Percentiles rank a stretch among this genome's conserved stretches.
Evolutionary conservation across 2,888 invertebrate species (phyloP).

Genomic region (Melanophora roralis): DNA sequence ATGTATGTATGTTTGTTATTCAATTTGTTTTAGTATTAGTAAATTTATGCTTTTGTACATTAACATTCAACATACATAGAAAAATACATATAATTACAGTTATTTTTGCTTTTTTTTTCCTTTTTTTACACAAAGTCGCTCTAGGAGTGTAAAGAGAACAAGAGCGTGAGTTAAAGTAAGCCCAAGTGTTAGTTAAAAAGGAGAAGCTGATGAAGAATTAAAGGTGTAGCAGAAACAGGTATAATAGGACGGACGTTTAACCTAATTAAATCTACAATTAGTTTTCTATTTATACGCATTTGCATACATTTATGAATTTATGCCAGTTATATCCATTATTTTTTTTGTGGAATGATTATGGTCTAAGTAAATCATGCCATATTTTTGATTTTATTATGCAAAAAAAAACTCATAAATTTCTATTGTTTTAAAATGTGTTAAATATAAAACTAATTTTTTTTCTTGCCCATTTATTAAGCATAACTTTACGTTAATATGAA

Average conservation of each 20-base stretch:
- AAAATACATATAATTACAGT: slow-evolving; percentile 19
- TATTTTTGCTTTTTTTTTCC: not conserved
- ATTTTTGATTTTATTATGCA: too few relatives aligned
- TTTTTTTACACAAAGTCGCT: not conserved
- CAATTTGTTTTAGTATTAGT: not conserved
- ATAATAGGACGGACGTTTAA: not conserved
- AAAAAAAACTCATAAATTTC: too few relatives aligned
- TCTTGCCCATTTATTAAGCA: too few relatives aligned
- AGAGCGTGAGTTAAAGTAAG: not conserved
- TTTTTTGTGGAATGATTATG: too few relatives aligned
- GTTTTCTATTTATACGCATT: not conserved
- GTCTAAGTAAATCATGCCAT: too few relatives aligned
- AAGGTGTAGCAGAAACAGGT: not conserved
- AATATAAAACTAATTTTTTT: too few relatives aligned
- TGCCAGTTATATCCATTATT: too few relatives aligned
- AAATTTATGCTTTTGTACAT: slow-evolving; percentile 4
- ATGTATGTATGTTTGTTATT: too few relatives aligned
- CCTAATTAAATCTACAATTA: not conserved
- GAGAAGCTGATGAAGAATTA: not conserved
- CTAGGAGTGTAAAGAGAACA: not conserved
- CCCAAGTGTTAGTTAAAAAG: not conserved
- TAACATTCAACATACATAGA: slow-evolving; percentile 5
- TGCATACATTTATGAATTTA: slow-evolving; percentile 1
- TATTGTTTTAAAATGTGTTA: too few relatives aligned
- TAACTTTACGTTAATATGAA: too few relatives aligned